These are phyloP conservation scores for Globia sparganii DNA, from an alignment of 2,888 invertebrate species.

Conservation along the genomic window DNA sequence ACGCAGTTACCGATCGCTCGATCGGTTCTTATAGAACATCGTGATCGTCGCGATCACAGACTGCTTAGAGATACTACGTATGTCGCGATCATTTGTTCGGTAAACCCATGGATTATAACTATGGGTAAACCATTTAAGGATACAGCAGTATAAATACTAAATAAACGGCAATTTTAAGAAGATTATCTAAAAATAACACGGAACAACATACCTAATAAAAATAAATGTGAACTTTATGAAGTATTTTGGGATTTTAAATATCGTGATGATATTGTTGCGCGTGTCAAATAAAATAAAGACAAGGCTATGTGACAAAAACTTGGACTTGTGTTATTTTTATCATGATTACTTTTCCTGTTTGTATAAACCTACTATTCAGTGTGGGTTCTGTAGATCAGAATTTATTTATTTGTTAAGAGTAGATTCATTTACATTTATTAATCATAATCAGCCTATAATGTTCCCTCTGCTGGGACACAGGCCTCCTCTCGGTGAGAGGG, in stretches of 20 bases:
- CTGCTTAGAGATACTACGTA: too few relatives aligned
- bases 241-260: not conserved
- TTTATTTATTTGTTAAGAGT: not conserved
- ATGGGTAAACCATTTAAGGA: not conserved
- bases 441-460: too few relatives aligned
- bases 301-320: conserved; percentile 10
- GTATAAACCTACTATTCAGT: conserved; percentile 11
- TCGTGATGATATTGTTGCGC: not conserved
- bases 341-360: conserved; percentile 19
- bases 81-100: not conserved
- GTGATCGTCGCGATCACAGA: too few relatives aligned
- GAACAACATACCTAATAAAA: not conserved
- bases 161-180: not conserved
- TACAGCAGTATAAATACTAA: not conserved
- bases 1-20: not conserved
- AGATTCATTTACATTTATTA: not conserved
- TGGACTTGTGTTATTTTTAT: conserved; percentile 14
- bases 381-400: conserved; percentile 31
- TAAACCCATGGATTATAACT: not conserved
- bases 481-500: not conserved
- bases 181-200: not conserved
- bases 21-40: too few relatives aligned
- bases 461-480: not conserved
- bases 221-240: not conserved
- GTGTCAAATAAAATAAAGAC: conserved; percentile 1